Conservation (phyloP, 2,888 invertebrate species). For the Hartigia nigra region DNA sequence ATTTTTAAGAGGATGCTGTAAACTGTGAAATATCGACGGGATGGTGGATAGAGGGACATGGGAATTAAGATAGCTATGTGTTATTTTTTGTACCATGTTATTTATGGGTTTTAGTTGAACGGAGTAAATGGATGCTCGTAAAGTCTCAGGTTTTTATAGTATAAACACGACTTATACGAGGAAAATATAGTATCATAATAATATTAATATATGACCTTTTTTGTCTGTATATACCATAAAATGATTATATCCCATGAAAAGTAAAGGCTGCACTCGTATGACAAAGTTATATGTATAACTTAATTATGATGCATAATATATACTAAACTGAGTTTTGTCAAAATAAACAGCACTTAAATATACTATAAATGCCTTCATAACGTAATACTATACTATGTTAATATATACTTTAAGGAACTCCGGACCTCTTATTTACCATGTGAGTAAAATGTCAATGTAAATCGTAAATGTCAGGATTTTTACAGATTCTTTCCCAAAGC, state of each 20-base stretch:
- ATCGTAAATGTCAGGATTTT: no score
- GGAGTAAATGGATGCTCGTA: not conserved
- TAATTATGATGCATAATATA: not conserved
- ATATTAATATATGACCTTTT: not conserved
- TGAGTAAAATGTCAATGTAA: no score
- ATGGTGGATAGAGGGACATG: not conserved
- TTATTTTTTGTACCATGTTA: not conserved
- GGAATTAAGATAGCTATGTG: not conserved
- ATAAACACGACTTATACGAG: not conserved
- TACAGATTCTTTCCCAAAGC: no score
- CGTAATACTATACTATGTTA: not conserved
- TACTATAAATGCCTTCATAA: not conserved
- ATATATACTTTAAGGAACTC: not conserved
- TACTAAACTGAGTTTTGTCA: not conserved
- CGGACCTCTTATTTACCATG: no score
- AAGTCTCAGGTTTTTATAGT: not conserved
- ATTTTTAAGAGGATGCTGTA: not conserved
- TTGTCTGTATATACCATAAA: not conserved
- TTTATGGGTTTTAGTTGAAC: not conserved
- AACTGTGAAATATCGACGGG: not conserved
- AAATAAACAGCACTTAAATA: not conserved
- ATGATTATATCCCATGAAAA: not conserved
- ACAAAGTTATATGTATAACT: not conserved
- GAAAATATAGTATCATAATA: not conserved
- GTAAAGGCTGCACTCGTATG: not conserved